Evolutionary conservation across 2,113 vertebrate species (phyloP).

Genomic region (Halichoeres trimaculatus): DNA sequence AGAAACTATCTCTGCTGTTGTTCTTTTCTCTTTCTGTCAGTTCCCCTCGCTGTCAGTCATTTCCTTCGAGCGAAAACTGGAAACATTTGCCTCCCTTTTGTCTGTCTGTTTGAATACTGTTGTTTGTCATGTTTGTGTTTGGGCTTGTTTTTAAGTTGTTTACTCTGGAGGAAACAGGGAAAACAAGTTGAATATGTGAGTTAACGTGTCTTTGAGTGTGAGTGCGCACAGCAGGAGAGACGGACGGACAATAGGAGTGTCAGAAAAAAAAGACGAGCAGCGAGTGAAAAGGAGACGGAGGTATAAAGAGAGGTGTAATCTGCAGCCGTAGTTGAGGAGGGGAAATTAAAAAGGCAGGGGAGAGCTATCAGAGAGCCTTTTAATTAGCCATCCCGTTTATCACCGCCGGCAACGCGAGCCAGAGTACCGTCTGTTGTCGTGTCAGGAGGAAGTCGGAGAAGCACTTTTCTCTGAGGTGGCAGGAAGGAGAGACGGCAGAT

Average conservation of each 20-base stretch:
- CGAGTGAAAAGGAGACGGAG: conserved; percentile 14
- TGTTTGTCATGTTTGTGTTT: conserved; percentile 3
- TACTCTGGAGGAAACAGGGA: background rate
- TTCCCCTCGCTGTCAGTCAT: conserved; percentile 17
- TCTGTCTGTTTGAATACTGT: conserved; percentile 8
- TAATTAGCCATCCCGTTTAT: conserved; percentile 78
- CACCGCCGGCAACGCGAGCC: conserved; percentile 51
- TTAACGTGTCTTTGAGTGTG: too few relatives aligned
- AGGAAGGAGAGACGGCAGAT: conserved; percentile 31
- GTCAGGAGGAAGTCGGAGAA: conserved; percentile 44
- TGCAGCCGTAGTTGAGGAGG: conserved; percentile 61
- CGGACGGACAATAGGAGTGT: conserved; percentile 6
- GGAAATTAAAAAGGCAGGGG: conserved; percentile 76
- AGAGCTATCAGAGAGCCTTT: conserved; percentile 74
- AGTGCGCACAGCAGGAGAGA: background rate
- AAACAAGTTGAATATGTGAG: background rate
- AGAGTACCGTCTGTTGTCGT: conserved; percentile 65
- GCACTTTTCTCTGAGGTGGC: conserved; percentile 35
- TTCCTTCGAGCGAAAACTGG: background rate
- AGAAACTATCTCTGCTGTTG: background rate
- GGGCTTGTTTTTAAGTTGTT: conserved; percentile 8
- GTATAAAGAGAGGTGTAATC: conserved; percentile 30
- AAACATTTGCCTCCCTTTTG: conserved; percentile 5
- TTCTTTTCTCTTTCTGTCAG: conserved; percentile 8
- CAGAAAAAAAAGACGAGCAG: background rate